Conservation (phyloP, 2,113 vertebrate species). For the Chaetura pelagica region DNA sequence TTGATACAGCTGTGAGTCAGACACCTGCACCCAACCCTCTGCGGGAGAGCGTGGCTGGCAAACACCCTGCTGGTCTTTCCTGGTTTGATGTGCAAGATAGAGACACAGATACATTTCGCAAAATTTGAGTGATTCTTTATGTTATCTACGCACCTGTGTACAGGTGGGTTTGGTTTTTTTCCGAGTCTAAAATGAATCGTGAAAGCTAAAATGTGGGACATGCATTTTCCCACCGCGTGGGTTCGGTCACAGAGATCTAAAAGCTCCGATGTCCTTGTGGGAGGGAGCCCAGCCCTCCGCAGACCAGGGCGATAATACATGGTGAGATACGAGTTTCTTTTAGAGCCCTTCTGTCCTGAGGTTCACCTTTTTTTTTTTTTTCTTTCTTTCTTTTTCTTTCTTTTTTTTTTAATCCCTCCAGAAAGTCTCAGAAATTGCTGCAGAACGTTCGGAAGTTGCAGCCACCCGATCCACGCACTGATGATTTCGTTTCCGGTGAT, state of each 20-base stretch:
- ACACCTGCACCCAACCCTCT: neutral
- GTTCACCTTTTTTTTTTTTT: neutral
- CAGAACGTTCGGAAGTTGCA: neutral
- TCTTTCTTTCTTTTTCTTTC: too few relatives aligned
- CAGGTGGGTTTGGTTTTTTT: neutral
- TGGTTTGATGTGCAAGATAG: neutral
- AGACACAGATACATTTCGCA: accelerated
- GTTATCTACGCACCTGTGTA: neutral
- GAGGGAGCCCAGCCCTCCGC: neutral
- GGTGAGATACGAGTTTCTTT: neutral
- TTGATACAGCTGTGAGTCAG: neutral
- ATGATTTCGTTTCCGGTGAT: conserved; percentile 45
- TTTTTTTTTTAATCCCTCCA: too few relatives aligned
- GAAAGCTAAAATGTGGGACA: neutral
- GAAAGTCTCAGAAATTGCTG: neutral
- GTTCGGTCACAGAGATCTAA: neutral
- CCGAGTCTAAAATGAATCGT: neutral
- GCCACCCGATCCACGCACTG: neutral
- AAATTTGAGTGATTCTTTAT: neutral
- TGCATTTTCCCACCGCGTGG: neutral
- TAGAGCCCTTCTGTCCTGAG: neutral
- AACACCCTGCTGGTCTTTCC: neutral
- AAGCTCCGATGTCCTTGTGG: neutral
- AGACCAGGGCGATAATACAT: neutral
- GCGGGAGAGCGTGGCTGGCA: neutral